phyloP scores from a whole-genome alignment of 2,888 invertebrate genomes.

The Drosophila cognata region DNA sequence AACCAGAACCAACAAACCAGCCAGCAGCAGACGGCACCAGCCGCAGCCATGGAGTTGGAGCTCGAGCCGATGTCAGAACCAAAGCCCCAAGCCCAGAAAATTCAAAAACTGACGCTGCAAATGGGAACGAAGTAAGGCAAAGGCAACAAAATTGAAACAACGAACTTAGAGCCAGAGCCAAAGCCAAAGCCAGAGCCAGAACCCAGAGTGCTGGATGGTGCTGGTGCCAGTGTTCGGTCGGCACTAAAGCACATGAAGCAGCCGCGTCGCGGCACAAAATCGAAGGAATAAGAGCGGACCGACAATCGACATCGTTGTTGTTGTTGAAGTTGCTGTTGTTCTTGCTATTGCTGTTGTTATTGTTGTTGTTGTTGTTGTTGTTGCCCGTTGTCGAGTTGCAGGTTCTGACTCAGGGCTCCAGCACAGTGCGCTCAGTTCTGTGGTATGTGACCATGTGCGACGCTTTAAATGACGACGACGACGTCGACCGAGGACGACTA shows the following conservation, averaged over 20 bases:
- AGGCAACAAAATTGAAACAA: conserved; percentile 60
- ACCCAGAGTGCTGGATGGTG: conserved; percentile 28
- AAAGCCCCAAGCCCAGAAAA: conserved; percentile 54
- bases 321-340: conserved; percentile 11
- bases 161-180: conserved; percentile 12
- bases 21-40: conserved; percentile 53
- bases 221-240: conserved; percentile 45
- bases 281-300: conserved; percentile 61
- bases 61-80: conserved; percentile 15
- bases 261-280: conserved; percentile 41
- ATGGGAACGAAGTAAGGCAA: conserved; percentile 62
- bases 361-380: conserved; percentile 16
- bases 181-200: conserved; percentile 23
- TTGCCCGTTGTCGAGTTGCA: conserved; percentile 42
- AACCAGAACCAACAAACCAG: conserved; percentile 63
- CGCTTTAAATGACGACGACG: conserved; percentile 27
- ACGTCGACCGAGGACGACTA: conserved; percentile 38
- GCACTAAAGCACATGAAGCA: conserved; percentile 46
- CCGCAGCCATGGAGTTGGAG: conserved; percentile 28
- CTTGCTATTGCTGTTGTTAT: conserved; percentile 13
- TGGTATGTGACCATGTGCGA: conserved; percentile 58
- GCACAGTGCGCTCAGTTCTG: conserved; percentile 41
- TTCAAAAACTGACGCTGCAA: conserved; percentile 49
- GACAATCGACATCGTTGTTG: conserved; percentile 40
- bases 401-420: conserved; percentile 59